Conservation (phyloP, 1,140 invertebrate genomes). For the Venturia canescens region DNA sequence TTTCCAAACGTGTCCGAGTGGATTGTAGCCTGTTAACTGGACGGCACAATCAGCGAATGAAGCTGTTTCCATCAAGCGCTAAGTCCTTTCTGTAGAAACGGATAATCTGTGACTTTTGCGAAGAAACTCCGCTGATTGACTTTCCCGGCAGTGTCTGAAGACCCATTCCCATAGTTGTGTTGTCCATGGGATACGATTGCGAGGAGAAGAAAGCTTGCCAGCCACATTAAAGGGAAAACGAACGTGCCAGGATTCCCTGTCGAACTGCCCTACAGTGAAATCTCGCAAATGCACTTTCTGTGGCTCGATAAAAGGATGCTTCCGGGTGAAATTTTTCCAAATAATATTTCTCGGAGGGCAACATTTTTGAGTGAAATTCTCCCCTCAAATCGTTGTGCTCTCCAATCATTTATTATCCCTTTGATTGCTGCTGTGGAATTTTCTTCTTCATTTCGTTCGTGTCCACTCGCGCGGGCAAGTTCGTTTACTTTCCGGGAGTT, state of each 20-base stretch:
- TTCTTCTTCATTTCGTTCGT: too few species aligned
- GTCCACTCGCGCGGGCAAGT: too few species aligned
- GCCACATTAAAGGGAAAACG: not conserved
- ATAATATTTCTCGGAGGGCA: too few species aligned
- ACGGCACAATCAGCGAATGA: not conserved
- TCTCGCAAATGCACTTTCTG: too few species aligned
- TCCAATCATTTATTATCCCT: too few species aligned
- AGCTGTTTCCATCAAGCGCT: not conserved
- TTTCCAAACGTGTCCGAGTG: not conserved
- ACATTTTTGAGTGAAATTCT: too few species aligned
- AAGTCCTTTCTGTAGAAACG: not conserved
- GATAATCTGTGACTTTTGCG: conserved; percentile 14
- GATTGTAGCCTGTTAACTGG: not conserved
- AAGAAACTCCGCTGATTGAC: conserved; percentile 3
- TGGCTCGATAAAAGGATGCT: too few species aligned
- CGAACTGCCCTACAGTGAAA: not conserved
- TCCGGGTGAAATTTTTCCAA: too few species aligned
- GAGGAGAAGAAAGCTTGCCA: not conserved
- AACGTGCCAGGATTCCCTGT: not conserved
- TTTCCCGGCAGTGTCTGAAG: not conserved
- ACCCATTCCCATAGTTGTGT: not conserved
- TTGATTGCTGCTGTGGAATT: too few species aligned
- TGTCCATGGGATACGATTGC: not conserved
- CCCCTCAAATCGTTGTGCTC: too few species aligned
- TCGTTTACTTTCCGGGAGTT: too few species aligned